Conservation (phyloP, 2,888 invertebrate genomes). For the Steinernema scapterisci region DNA sequence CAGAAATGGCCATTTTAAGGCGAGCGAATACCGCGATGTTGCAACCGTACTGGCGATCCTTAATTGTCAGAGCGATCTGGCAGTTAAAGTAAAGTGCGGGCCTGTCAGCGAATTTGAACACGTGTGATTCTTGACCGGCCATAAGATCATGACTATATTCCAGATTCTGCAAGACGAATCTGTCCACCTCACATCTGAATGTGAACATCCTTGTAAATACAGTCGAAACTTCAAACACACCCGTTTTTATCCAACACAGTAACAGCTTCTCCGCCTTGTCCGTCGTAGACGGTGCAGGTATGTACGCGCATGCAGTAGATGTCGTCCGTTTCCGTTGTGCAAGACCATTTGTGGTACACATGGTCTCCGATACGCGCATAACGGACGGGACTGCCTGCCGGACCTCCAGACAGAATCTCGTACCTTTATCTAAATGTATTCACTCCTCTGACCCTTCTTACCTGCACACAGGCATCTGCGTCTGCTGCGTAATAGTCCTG, state of each 20-base stretch:
- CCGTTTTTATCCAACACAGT: conserved; percentile 64
- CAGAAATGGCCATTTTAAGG: background rate
- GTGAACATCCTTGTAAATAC: background rate
- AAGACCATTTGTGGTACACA: conserved; percentile 64
- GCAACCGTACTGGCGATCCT: conserved; percentile 56
- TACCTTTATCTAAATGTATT: conserved; percentile 46
- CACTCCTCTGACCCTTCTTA: conserved; percentile 7
- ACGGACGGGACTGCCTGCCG: conserved; percentile 56
- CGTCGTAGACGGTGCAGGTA: conserved; percentile 65
- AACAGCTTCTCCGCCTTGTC: conserved; percentile 65
- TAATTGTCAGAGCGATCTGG: conserved; percentile 64
- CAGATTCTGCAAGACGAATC: conserved; percentile 61
- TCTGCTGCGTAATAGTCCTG: conserved; percentile 52
- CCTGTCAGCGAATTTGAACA: conserved; percentile 66
- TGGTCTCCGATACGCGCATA: conserved; percentile 65
- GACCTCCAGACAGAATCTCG: conserved; percentile 60
- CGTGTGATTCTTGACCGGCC: conserved; percentile 61
- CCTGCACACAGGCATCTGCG: conserved; percentile 60
- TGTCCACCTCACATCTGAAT: conserved; percentile 58
- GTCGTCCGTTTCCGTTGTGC: conserved; percentile 44
- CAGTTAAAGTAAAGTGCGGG: conserved; percentile 66
- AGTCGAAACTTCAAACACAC: conserved; percentile 31
- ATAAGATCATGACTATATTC: conserved; percentile 60
- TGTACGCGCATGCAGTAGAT: conserved; percentile 67
- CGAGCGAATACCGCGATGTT: conserved; percentile 44